Percentiles rank a stretch among this genome's conserved stretches.
Evolutionary conservation across 1,140 invertebrate species (phyloP).

Genomic region (Artemia franciscana): DNA sequence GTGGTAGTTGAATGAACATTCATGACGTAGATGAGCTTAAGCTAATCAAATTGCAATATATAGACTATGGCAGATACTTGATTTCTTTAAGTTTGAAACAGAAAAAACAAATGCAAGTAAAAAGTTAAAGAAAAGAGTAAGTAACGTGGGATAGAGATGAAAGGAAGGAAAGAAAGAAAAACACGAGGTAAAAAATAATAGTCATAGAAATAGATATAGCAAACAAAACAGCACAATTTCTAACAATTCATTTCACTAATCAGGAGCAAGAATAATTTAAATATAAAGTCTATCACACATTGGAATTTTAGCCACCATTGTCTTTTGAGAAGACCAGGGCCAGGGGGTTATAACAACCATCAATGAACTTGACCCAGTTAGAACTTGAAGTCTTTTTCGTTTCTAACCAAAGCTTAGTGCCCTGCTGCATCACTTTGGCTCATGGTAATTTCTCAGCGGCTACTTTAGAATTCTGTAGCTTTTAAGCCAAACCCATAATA

Average conservation of each 20-base stretch:
- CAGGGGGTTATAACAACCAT: not conserved
- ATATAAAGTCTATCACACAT: too few relatives aligned
- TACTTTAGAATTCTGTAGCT: not conserved
- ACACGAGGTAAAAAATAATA: not conserved
- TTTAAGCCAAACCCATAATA: not conserved
- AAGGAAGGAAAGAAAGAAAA: not conserved
- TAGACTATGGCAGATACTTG: not conserved
- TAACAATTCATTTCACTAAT: not conserved
- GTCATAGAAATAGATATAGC: not conserved
- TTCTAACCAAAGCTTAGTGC: not conserved
- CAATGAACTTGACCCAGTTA: not conserved
- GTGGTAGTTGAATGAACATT: not conserved
- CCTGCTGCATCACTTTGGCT: not conserved
- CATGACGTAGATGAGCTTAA: not conserved
- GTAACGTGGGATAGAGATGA: not conserved
- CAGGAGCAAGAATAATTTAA: too few relatives aligned
- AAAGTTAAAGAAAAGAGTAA: not conserved
- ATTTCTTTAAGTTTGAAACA: not conserved
- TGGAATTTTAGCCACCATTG: not conserved
- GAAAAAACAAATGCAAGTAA: not conserved
- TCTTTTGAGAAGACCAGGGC: not conserved
- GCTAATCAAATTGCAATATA: not conserved
- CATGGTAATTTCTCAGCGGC: not conserved
- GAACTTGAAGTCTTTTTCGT: not conserved
- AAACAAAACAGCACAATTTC: not conserved